Percentiles rank a stretch among this genome's conserved stretches.
phyloP scores from a whole-genome alignment of 2,888 invertebrate genomes.

The Cantharis rufa region DNA sequence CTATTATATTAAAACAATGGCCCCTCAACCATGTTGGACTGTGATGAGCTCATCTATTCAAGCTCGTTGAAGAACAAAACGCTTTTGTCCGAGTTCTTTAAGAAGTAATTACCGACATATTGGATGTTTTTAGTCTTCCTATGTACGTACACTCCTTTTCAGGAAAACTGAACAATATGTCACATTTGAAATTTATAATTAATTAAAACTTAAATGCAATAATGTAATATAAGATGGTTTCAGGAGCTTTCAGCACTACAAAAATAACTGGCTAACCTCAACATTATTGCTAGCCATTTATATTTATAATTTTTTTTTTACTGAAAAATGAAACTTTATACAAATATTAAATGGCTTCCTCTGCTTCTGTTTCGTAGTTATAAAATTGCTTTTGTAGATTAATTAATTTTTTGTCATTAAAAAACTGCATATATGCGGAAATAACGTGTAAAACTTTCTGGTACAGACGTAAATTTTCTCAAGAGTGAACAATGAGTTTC shows the following conservation, averaged over 20 bases:
- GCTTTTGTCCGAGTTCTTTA: conserved; percentile 15
- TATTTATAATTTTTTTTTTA: too few species aligned
- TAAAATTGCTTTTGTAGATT: too few species aligned
- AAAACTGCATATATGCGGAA: background rate
- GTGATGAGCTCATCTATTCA: conserved; percentile 16
- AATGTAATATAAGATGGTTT: too few species aligned
- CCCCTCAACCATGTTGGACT: conserved; percentile 4
- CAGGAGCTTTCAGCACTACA: too few species aligned
- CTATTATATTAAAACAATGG: conserved; percentile 10
- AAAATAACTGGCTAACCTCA: too few species aligned
- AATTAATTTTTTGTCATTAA: background rate
- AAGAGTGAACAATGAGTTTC: background rate
- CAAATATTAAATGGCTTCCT: too few species aligned
- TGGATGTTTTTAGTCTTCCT: conserved; percentile 1
- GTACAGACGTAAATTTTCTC: background rate
- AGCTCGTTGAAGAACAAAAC: conserved; percentile 13
- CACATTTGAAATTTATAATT: too few species aligned
- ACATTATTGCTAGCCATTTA: too few species aligned
- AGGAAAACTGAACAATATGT: too few species aligned
- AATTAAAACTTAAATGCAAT: too few species aligned
- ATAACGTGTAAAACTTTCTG: background rate
- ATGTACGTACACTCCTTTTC: background rate
- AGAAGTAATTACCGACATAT: conserved; percentile 20
- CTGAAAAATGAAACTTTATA: too few species aligned
- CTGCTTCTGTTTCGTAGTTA: too few species aligned